Evolutionary conservation across 1,140 invertebrate species (phyloP).

Genomic region (Pinna nobilis): DNA sequence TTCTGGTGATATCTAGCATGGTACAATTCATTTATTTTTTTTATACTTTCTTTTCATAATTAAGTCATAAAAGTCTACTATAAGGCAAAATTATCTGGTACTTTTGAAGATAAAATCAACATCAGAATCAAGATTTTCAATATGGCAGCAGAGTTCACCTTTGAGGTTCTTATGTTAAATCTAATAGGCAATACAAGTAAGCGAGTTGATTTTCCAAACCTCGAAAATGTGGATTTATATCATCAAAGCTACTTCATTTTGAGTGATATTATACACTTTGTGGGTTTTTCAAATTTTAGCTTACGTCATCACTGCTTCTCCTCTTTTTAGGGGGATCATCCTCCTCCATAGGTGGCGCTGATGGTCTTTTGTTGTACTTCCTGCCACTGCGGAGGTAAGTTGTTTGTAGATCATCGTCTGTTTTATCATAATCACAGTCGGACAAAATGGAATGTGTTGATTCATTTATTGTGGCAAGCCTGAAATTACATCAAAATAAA

Average conservation of each 20-base stretch:
- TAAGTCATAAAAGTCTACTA: too few species aligned
- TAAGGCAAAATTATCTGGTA: too few species aligned
- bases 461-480: slow-evolving; percentile 79
- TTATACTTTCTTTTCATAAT: too few species aligned
- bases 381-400: slow-evolving; percentile 49
- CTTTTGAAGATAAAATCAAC: too few species aligned
- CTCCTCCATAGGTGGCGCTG: slow-evolving; percentile 61
- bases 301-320: slow-evolving; percentile 38
- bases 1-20: too few species aligned
- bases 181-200: too few species aligned
- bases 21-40: too few species aligned
- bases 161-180: too few species aligned
- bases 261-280: too few species aligned
- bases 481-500: slow-evolving; percentile 46
- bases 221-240: neutral
- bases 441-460: slow-evolving; percentile 67
- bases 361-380: slow-evolving; percentile 59
- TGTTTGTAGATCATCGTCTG: slow-evolving; percentile 84
- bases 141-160: too few species aligned
- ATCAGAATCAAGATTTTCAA: too few species aligned
- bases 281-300: neutral
- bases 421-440: slow-evolving; percentile 85
- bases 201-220: neutral
- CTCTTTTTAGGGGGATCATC: slow-evolving; percentile 49
- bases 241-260: too few species aligned